Evolutionary conservation across 92 coral and sea anemone species (phyloP).

Genomic region (Heteractis magnifica): DNA sequence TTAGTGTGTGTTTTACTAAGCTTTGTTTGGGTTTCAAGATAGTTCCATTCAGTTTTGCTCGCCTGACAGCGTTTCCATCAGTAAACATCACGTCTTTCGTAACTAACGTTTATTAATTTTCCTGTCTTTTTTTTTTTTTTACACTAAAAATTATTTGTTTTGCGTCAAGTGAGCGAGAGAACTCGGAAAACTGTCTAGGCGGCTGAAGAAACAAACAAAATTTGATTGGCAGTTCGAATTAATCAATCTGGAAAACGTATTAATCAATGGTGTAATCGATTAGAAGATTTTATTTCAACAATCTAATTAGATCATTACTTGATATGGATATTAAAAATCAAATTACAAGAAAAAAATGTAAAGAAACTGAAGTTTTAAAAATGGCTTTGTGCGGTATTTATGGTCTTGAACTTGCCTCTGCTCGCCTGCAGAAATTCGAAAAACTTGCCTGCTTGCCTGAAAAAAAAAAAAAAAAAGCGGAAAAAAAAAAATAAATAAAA

Average conservation of each 20-base stretch:
- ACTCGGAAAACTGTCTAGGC: background rate
- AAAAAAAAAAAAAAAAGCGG: background rate
- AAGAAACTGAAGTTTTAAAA: no score
- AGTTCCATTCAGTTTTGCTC: background rate
- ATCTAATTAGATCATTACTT: background rate
- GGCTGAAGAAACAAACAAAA: background rate
- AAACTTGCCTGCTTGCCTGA: no score
- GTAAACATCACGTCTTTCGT: background rate
- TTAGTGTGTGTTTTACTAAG: background rate
- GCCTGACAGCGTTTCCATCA: background rate
- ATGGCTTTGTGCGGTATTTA: no score
- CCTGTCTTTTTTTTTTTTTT: no score
- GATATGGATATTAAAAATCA: background rate
- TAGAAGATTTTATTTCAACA: background rate
- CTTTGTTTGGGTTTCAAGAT: background rate
- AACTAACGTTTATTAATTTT: no score
- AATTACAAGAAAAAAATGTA: no score
- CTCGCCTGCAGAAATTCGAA: no score
- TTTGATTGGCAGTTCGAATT: background rate
- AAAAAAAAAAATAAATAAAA: background rate
- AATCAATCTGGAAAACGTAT: background rate
- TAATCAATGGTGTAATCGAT: slow-evolving; percentile 3
- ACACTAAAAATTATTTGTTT: no score
- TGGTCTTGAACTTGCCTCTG: no score
- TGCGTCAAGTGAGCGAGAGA: no score